A percentile compares a stretch with the other conserved stretches of the same genome.
phyloP scores from a whole-genome alignment of 2,797 vertebrate species.

The Eidolon dupreanum region DNA sequence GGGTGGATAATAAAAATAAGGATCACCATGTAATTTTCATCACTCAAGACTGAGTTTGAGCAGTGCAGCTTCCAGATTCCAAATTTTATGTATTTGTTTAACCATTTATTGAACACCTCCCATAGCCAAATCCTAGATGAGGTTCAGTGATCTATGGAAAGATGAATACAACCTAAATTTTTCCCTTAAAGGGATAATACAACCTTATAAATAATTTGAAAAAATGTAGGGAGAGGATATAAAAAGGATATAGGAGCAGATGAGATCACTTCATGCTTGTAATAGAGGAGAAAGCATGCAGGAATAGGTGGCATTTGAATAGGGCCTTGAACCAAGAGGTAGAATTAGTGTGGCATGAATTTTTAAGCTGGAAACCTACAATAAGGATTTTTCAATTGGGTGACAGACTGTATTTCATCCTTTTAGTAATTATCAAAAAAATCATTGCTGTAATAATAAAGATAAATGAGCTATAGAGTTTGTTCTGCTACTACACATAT shows the following conservation, averaged over 20 bases:
- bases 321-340: neutral
- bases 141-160: neutral
- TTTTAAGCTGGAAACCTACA: neutral
- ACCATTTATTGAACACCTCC: neutral
- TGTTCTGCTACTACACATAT: neutral
- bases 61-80: neutral
- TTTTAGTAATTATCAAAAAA: neutral
- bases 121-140: neutral
- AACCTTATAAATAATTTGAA: neutral
- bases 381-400: neutral
- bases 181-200: neutral
- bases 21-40: neutral
- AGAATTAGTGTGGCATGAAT: neutral
- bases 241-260: neutral
- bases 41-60: neutral
- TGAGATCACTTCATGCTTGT: neutral
- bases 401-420: neutral
- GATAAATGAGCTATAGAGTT: neutral
- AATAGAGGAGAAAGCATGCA: neutral
- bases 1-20: neutral
- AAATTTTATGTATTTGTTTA: neutral
- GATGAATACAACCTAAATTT: neutral
- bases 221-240: neutral
- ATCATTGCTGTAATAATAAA: conserved; percentile 24
- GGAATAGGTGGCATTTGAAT: neutral